These are phyloP conservation scores for Drosophila monieri DNA, from an alignment of 2,888 invertebrate genomes.

Conservation along the genomic window DNA sequence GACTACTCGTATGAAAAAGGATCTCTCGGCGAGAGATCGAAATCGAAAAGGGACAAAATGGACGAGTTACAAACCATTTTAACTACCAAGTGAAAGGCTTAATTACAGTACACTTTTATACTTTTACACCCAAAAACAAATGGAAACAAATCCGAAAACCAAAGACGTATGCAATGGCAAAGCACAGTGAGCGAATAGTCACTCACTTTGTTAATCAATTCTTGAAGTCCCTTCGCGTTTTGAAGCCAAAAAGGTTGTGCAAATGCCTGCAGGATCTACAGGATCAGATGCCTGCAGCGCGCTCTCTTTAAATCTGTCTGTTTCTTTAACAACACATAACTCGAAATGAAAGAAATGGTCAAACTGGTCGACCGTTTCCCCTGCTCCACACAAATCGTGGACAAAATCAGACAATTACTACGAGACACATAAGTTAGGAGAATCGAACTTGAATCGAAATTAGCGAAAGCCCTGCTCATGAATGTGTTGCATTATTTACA, in stretches of 20 bases:
- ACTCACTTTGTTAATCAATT: conserved; percentile 44
- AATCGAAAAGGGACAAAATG: conserved; percentile 44
- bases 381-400: background rate
- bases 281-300: conserved; percentile 53
- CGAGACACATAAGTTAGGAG: background rate
- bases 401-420: background rate
- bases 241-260: conserved; percentile 73
- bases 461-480: conserved; percentile 5
- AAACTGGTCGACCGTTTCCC: conserved; percentile 3
- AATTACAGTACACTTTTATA: conserved; percentile 80
- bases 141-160: conserved; percentile 32
- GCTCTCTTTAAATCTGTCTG: conserved; percentile 65
- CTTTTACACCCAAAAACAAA: conserved; percentile 78
- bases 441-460: background rate
- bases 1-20: conserved; percentile 23
- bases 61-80: conserved; percentile 70
- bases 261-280: conserved; percentile 58
- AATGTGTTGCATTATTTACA: background rate
- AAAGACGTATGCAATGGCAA: conserved; percentile 48
- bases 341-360: conserved; percentile 41
- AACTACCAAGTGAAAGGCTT: conserved; percentile 55
- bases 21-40: conserved; percentile 20
- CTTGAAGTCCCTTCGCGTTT: conserved; percentile 68
- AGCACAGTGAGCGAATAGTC: conserved; percentile 35
- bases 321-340: conserved; percentile 31